Base-by-base conservation (phyloP, 2,888 invertebrate species). In the Lacanobia oleracea region DNA sequence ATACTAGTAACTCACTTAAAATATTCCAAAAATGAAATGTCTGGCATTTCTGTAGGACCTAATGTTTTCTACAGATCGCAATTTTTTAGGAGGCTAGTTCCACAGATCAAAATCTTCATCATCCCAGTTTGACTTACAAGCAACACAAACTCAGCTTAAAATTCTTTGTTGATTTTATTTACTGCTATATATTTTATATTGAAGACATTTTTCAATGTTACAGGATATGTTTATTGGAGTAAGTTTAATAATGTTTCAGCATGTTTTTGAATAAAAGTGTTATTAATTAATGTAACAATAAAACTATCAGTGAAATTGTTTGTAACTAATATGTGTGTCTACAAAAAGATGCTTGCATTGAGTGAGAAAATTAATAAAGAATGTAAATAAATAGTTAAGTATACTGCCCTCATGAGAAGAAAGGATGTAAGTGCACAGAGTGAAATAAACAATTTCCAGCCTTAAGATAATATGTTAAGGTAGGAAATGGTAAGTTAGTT, bases 201-300 rank as follows among this genome's bases (percentile, higher is more conserved):
- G 37, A 78, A 66, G 33, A 37, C 12, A 51, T 66, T 10, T 73
- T 72, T 60, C 45, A 61, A 50, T 72, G 33, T 72, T 95, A 59
- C 95, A 95, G 96, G 94, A 94, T 79, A 84, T 95, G 69, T 93
- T 92, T 89, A 90, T 96, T 83, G 94, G 94, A 91, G 96, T 96
- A 95, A 96, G 96, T 95, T 72, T 71, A 66, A 68, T 76, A 80
- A 81, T 72, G 59, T 88, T 71, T 89, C 78, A 84, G 92, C 91
- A 92, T 90, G 91, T 69, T 62, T 71, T 75, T 65, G 1, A 69
- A 59, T 72, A 71, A 72, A 40, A 33, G 50, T 77, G 61, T 81
- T 48, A 40, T 51, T 37, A 48, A 33, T 33, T 5, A 2, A 3
- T 27, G 27, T 27, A 33, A 33, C 33, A 33, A 33, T 33, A 33